These are phyloP conservation scores for Entomyzon cyanotis DNA, from an alignment of 2,113 vertebrate species.

Conservation along the genomic window DNA sequence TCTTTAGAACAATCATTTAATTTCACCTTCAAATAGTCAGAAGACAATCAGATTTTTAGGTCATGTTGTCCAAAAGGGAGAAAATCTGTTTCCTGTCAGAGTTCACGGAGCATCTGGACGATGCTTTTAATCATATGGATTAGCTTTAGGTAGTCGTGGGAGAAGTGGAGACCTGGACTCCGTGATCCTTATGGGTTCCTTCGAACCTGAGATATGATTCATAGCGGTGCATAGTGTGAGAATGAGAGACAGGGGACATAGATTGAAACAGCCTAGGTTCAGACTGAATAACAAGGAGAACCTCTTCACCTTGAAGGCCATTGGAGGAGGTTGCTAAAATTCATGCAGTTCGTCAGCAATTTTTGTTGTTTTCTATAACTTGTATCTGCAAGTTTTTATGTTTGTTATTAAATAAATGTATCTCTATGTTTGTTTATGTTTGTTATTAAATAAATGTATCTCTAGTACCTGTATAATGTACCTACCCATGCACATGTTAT, in stretches of 20 bases:
- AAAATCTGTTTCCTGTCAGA: neutral
- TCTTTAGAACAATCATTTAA: neutral
- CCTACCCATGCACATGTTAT: neutral
- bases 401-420: neutral
- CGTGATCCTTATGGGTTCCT: neutral
- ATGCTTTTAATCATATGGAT: neutral
- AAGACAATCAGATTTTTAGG: neutral
- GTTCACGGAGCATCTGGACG: fast-evolving
- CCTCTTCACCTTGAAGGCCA: neutral
- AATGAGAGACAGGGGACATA: neutral
- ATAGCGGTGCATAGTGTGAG: neutral
- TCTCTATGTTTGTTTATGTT: neutral
- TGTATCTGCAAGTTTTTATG: neutral
- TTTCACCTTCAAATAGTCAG: neutral
- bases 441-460: neutral
- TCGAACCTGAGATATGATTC: neutral
- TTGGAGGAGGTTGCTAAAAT: neutral
- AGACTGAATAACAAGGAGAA: neutral
- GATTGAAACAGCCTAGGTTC: neutral
- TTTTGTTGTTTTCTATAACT: neutral
- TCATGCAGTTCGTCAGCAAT: neutral
- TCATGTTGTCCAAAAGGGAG: neutral
- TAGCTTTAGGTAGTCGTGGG: neutral
- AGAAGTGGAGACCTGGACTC: neutral
- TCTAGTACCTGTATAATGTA: neutral